A percentile compares a stretch with the other conserved stretches of the same genome.
These are phyloP conservation scores for Lacerta bilineata DNA, from an alignment of 2,797 vertebrate species.

Conservation along the genomic window DNA sequence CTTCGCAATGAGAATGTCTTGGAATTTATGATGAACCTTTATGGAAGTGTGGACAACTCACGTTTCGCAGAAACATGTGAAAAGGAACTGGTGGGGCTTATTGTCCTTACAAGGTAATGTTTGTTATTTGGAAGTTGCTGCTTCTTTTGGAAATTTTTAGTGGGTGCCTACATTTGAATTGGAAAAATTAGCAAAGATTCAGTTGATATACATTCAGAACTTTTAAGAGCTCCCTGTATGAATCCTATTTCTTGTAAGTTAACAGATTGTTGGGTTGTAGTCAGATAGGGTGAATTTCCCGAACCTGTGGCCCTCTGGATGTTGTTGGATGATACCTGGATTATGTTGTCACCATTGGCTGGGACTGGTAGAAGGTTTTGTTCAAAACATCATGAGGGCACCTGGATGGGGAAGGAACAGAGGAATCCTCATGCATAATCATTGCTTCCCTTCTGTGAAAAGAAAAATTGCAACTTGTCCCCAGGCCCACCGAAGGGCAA, in stretches of 20 bases:
- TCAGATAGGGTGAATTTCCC: not conserved
- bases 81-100: constrained; percentile 72
- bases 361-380: no score
- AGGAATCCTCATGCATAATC: not conserved
- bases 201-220: not conserved
- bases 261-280: not conserved
- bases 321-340: no score
- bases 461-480: not conserved
- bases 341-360: no score
- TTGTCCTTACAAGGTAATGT: constrained; percentile 77
- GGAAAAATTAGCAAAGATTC: constrained; percentile 2
- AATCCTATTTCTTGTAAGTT: not conserved
- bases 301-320: no score
- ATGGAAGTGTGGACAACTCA: constrained; percentile 7
- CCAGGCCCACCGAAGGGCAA: not conserved
- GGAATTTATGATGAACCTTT: constrained; percentile 72
- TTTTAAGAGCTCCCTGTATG: not conserved
- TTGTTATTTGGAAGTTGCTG: not conserved
- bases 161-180: no score
- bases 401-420: not conserved
- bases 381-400: no score
- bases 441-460: not conserved
- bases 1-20: constrained; percentile 77
- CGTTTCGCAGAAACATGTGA: constrained; percentile 68
- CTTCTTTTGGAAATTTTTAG: no score